A percentile compares a stretch with the other conserved stretches of the same genome.
These are phyloP conservation scores for Drosophila ercepeae DNA, from an alignment of 1,140 invertebrate species.

Conservation along the genomic window DNA sequence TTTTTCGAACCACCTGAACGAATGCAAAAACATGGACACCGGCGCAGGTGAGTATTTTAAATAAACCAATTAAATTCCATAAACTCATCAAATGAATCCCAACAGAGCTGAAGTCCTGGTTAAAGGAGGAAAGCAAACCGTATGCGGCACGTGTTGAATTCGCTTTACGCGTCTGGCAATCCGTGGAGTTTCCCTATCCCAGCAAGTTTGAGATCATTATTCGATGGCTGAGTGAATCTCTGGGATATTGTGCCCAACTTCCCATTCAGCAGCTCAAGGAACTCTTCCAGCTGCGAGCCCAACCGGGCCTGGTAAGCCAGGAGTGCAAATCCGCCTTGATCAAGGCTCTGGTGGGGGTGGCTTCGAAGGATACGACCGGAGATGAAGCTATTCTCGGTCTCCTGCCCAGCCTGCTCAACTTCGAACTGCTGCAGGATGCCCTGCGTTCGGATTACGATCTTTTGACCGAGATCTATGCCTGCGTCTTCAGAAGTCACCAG, in stretches of 20 bases:
- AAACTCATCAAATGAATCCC: neutral
- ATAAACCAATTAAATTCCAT: neutral
- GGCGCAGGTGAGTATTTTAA: slow-evolving; percentile 39
- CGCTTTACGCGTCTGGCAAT: slow-evolving; percentile 75
- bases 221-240: slow-evolving; percentile 52
- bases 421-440: slow-evolving; percentile 67
- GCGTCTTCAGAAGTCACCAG: slow-evolving; percentile 57
- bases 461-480: slow-evolving; percentile 36
- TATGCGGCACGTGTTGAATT: slow-evolving; percentile 64
- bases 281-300: slow-evolving; percentile 53
- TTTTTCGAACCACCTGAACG: slow-evolving; percentile 1
- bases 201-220: slow-evolving; percentile 73
- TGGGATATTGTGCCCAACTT: slow-evolving; percentile 3
- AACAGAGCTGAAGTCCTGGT: slow-evolving; percentile 67
- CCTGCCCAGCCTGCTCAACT: slow-evolving; percentile 43
- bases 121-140: slow-evolving; percentile 41
- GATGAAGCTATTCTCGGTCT: slow-evolving; percentile 16
- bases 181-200: slow-evolving; percentile 65
- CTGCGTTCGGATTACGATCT: slow-evolving; percentile 51
- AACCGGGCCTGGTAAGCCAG: slow-evolving; percentile 58
- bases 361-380: neutral
- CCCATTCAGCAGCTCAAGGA: slow-evolving; percentile 47
- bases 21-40: slow-evolving; percentile 49
- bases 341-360: slow-evolving; percentile 2
- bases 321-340: slow-evolving; percentile 44